These are phyloP conservation scores for Parascotia fuliginaria DNA, from an alignment of 2,888 invertebrate genomes.

Conservation along the genomic window DNA sequence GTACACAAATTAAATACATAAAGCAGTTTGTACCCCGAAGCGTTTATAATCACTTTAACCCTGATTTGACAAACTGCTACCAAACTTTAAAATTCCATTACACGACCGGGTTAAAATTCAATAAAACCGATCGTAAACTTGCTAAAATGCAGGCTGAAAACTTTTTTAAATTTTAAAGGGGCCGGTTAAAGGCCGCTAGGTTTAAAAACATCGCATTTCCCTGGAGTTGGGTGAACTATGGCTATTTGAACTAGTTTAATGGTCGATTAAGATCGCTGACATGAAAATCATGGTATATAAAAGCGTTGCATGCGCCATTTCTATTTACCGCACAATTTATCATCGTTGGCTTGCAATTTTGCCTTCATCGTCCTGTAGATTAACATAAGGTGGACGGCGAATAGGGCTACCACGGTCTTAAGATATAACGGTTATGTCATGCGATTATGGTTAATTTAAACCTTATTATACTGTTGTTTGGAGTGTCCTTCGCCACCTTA, in stretches of 20 bases:
- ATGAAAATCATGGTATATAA: constrained; percentile 47
- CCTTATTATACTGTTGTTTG: neutral
- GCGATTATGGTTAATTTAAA: neutral
- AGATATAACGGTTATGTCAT: neutral
- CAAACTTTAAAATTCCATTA: constrained; percentile 10
- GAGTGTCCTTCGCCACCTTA: neutral
- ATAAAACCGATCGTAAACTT: constrained; percentile 15
- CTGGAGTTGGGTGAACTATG: constrained; percentile 30
- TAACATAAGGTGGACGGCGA: constrained; percentile 31
- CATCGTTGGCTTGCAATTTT: constrained; percentile 45
- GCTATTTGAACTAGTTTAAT: constrained; percentile 41
- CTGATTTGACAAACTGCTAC: constrained; percentile 6
- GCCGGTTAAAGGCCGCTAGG: neutral
- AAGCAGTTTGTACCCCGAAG: neutral
- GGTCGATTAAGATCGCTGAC: constrained; percentile 43
- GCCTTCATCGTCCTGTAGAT: constrained; percentile 42
- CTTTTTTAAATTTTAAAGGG: constrained; percentile 11
- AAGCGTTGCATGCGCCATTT: constrained; percentile 53
- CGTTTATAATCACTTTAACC: neutral
- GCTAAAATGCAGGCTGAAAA: constrained; percentile 6
- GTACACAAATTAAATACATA: neutral
- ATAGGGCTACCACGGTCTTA: constrained; percentile 6
- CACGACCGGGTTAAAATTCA: constrained; percentile 12
- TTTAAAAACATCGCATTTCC: constrained; percentile 23
- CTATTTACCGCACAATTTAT: constrained; percentile 50